Conservation (phyloP, 2,113 vertebrate genomes). For the Calyptomena viridis region DNA sequence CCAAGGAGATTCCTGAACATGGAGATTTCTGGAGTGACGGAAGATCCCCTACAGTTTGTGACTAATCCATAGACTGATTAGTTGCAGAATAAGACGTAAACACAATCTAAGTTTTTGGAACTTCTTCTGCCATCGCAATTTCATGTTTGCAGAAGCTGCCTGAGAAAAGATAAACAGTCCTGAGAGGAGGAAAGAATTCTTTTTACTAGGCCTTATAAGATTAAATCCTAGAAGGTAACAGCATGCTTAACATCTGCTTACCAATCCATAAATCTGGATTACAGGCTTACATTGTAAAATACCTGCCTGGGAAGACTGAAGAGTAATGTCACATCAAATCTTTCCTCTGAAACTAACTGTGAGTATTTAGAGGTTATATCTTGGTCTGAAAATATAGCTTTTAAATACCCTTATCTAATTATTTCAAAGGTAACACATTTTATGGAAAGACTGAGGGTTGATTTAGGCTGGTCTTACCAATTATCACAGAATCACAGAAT, state of each 20-base stretch:
- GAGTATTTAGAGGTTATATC: neutral
- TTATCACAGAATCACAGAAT: neutral
- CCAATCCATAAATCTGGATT: neutral
- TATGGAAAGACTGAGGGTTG: neutral
- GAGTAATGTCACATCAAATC: neutral
- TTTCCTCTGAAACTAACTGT: neutral
- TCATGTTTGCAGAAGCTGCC: conserved; percentile 60
- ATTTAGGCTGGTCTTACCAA: neutral
- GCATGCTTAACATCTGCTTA: neutral
- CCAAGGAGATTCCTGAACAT: neutral
- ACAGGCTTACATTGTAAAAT: neutral
- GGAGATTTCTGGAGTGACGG: neutral
- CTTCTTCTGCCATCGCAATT: neutral
- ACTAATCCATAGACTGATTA: conserved; percentile 33
- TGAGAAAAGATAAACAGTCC: conserved; percentile 63
- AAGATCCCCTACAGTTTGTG: neutral
- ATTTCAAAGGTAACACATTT: neutral
- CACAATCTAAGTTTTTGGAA: conserved; percentile 20
- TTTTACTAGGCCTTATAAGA: neutral
- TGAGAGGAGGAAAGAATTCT: neutral
- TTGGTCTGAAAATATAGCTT: neutral
- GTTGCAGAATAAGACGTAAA: conserved; percentile 51
- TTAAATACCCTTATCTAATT: neutral
- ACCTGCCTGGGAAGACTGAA: neutral
- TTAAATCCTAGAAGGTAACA: neutral